Conservation (phyloP, 2,113 vertebrate species). For the Macaca fascicularis region DNA sequence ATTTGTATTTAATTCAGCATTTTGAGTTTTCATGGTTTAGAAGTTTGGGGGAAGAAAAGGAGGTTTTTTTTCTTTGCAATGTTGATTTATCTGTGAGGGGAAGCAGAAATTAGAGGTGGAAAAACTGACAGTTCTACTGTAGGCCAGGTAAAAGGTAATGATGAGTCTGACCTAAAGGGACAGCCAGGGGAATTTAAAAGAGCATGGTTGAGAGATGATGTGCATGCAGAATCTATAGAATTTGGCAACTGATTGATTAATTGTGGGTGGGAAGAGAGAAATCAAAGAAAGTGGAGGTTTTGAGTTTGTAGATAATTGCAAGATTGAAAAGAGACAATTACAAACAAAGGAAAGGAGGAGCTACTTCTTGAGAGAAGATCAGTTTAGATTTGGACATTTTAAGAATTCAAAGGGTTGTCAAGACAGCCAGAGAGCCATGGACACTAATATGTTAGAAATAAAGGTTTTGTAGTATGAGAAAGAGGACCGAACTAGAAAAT, state of each 20-base stretch:
- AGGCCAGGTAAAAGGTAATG: neutral
- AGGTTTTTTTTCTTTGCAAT: neutral
- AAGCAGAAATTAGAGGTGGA: neutral
- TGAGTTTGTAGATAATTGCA: neutral
- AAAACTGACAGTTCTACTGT: neutral
- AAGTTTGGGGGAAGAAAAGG: neutral
- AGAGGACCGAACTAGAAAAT: neutral
- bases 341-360: neutral
- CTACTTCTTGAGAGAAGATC: neutral
- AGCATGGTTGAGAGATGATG: neutral
- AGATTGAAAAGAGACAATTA: neutral
- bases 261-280: neutral
- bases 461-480: neutral
- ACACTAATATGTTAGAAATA: neutral
- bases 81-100: neutral
- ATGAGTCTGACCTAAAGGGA: neutral
- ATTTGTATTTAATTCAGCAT: neutral
- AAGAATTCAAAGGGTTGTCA: neutral
- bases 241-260: neutral
- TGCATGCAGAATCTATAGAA: neutral
- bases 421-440: neutral
- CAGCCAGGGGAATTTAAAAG: neutral
- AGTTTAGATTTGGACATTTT: neutral
- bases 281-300: neutral
- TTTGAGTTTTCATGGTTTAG: constrained; percentile 23